Percentiles rank a stretch among this genome's conserved stretches.
Conservation (phyloP, 2,888 invertebrate genomes). For the Tineola bisselliella region DNA sequence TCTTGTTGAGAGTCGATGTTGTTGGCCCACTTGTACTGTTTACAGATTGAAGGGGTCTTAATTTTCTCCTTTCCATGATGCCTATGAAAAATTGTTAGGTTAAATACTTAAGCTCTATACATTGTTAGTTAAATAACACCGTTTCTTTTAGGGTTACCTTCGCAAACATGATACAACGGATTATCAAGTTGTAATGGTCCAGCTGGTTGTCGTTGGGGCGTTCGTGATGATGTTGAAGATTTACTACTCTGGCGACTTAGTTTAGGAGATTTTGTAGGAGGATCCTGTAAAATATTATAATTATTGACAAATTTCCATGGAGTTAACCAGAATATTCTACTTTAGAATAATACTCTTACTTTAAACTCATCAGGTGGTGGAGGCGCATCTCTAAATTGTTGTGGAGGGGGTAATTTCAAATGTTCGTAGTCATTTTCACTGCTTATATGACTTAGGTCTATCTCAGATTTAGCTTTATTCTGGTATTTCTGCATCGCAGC, state of each 20-base stretch:
- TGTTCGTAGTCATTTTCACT: slow-evolving; percentile 75
- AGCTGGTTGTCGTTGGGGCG: slow-evolving; percentile 38
- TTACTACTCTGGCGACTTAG: slow-evolving; percentile 56
- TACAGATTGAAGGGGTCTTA: slow-evolving; percentile 50
- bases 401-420: slow-evolving; percentile 79
- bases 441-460: slow-evolving; percentile 64
- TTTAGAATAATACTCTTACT: slow-evolving; percentile 28
- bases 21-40: slow-evolving; percentile 32
- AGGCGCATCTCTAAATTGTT: slow-evolving; percentile 84
- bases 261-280: slow-evolving; percentile 53
- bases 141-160: no score
- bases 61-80: slow-evolving; percentile 57
- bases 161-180: slow-evolving; percentile 83
- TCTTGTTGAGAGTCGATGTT: slow-evolving; percentile 57
- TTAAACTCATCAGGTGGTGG: slow-evolving; percentile 79
- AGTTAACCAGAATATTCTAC: no score
- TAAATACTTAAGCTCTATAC: no score
- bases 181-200: slow-evolving; percentile 70
- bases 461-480: slow-evolving; percentile 69
- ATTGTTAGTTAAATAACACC: no score
- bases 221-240: slow-evolving; percentile 55
- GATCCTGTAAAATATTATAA: slow-evolving; percentile 35
- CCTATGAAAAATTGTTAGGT: slow-evolving; percentile 27
- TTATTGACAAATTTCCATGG: slow-evolving; percentile 14
- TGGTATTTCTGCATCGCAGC: slow-evolving; percentile 42